Base-by-base conservation (phyloP, 2,113 vertebrate genomes). In the Todiramphus chloris region DNA sequence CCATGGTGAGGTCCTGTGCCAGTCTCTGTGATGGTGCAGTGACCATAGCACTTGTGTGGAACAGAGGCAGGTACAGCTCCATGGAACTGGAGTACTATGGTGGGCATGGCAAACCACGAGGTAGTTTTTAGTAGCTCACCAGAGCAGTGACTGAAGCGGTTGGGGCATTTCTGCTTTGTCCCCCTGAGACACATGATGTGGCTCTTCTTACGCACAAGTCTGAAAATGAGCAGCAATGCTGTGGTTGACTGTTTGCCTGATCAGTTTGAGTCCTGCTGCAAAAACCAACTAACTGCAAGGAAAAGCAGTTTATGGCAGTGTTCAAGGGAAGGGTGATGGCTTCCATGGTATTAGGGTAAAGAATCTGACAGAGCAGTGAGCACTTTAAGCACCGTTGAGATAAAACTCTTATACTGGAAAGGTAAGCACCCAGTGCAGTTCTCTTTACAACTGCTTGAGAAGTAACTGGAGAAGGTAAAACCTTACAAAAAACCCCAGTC, bases 51-150 rank as follows among this genome's bases (percentile, higher is more conserved):
- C 13, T 43, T 35, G 7, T 23, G 14, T 51, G 55, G 59, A 89
- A 46, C 16, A 81, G 48, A 73, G 28, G 51, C 27, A 53, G 27
- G 9, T 28, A 19, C 4, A 84, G 44, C 37, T 48, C 63, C n/a
- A 18, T 39, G 24, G 48, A 62, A 60, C 33, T 12, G 0, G 0
- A 70, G 46, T 44, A 6, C 58, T 59, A 1, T 1, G 1, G 23
- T 11, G 11, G 30, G 35, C 41, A 60, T 11, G 4, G 30, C 69
- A 35, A 72, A 59, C 17, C 27, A 39, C 37, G 18, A 18, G 9
- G 28, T 28, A 8, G 23, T 31, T 25, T 18, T 8, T 10, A 2
- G 16, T 37, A 90, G 8, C 18, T 79, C 16, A 67, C 13, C 25
- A 18, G n/a, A 55, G 46, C 62, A 72, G 27, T n/a, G 44, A 7